Conservation (phyloP, 2,113 vertebrate species). For the Heterochromis multidens region DNA sequence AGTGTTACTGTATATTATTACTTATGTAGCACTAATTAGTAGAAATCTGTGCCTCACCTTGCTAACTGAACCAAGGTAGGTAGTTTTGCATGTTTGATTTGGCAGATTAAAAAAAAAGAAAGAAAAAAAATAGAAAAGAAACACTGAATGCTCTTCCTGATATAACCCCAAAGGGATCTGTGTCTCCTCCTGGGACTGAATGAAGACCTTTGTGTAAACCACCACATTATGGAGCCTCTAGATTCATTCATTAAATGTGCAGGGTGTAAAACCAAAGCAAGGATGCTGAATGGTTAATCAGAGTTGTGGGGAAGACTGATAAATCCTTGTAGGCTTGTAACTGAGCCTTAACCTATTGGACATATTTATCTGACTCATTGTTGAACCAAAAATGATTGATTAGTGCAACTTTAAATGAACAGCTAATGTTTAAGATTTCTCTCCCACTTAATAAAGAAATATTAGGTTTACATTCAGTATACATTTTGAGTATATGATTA, state of each 20-base stretch:
- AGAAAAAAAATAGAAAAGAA: too few relatives aligned
- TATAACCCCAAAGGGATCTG: too few relatives aligned
- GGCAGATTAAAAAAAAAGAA: neutral
- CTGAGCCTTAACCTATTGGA: neutral
- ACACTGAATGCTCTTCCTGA: too few relatives aligned
- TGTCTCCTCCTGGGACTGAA: too few relatives aligned
- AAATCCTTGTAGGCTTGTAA: neutral
- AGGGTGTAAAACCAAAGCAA: neutral
- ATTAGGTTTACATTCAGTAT: too few relatives aligned
- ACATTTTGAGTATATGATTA: neutral
- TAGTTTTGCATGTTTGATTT: neutral
- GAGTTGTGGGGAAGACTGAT: neutral
- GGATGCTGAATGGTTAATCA: neutral
- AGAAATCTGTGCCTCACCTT: neutral
- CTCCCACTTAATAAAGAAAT: too few relatives aligned
- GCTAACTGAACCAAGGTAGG: neutral
- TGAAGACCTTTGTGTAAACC: neutral
- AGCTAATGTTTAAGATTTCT: too few relatives aligned
- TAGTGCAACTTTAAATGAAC: neutral
- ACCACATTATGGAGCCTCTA: neutral
- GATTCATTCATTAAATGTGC: neutral
- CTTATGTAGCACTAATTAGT: neutral
- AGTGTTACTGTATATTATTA: neutral
- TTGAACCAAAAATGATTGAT: neutral
- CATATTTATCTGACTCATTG: neutral